Evolutionary conservation across 2,888 invertebrate genomes (phyloP), one percentile per base, ranked within the genome.

Genomic region (Lydus trimaculatus): DNA sequence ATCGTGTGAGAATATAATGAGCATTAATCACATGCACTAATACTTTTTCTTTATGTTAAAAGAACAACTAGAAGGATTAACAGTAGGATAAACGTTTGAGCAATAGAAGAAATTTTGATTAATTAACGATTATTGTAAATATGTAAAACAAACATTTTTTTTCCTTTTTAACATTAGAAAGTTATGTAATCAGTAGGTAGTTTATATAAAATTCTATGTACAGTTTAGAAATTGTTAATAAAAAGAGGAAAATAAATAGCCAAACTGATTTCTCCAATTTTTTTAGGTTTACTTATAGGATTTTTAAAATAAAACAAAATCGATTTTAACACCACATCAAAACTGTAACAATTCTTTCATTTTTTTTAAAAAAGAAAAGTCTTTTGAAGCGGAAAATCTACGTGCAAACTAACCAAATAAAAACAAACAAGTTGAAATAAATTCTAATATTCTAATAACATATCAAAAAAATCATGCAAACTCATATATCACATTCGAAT

Each of bases 11-110:
- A 48, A 63, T 68, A 60, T 67, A 61, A 59, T 58, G 36, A 31
- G 33, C 31, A 28, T 31, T 64, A 58, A 67, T 64, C 61, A 71
- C 67, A 64, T 67, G 70, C 67, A 67, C 64, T 63, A 67, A 60
- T 43, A 52, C 52, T 23, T 48, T 48, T 28, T 23, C 20, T 52
- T 52, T 25, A 52, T 52, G 52, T 4, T 52, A 20, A 8, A 48
- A 20, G 0, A 52, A 52, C 23, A 52, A 52, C 52, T 52, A 11
- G 20, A 52, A 52, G 23, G 5, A 52, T 23, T 52, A 52, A 23
- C 13, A 52, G 23, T 13, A 20, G 11, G 20, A 8, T 2, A 20
- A 48, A 48, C 17, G 17, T 17, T 43, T 43, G 3, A 43, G 17
- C 39, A 20, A 20, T 20, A 48, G 9, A 17, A n/a, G 7, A 43